These are phyloP conservation scores for Beris chalybata DNA, from an alignment of 2,888 invertebrate genomes.

Conservation along the genomic window DNA sequence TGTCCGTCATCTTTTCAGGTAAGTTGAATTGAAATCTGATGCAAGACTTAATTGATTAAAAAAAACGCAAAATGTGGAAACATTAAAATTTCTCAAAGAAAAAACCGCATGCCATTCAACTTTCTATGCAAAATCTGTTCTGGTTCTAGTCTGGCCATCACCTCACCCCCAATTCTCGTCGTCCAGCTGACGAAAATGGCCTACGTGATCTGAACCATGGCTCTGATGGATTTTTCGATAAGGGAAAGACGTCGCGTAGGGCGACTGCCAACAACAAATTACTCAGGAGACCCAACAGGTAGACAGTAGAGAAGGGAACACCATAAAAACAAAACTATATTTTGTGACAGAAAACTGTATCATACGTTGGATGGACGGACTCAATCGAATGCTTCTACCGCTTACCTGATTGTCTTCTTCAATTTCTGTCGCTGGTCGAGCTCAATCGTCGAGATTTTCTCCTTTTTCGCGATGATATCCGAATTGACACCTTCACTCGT, in stretches of 20 bases:
- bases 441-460: constrained; percentile 48
- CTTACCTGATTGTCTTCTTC: constrained; percentile 49
- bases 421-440: constrained; percentile 49
- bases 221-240: constrained; percentile 5
- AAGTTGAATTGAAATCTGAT: too few relatives aligned
- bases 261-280: not conserved
- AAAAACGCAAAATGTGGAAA: too few relatives aligned
- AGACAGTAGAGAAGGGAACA: not conserved
- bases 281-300: constrained; percentile 21
- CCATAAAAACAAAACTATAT: not conserved
- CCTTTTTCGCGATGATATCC: constrained; percentile 46
- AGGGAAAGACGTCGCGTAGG: not conserved
- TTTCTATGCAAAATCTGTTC: too few relatives aligned
- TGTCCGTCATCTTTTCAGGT: too few relatives aligned
- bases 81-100: too few relatives aligned
- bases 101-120: too few relatives aligned
- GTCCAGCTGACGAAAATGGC: not conserved
- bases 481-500: constrained; percentile 49
- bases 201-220: constrained; percentile 34
- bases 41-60: too few relatives aligned
- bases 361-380: not conserved
- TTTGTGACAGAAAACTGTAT: not conserved
- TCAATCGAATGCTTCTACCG: not conserved
- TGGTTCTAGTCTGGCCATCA: too few relatives aligned
- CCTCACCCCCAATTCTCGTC: too few relatives aligned